These are phyloP conservation scores for Kradibia gibbosae DNA, from an alignment of 1,140 invertebrate species.

Conservation along the genomic window DNA sequence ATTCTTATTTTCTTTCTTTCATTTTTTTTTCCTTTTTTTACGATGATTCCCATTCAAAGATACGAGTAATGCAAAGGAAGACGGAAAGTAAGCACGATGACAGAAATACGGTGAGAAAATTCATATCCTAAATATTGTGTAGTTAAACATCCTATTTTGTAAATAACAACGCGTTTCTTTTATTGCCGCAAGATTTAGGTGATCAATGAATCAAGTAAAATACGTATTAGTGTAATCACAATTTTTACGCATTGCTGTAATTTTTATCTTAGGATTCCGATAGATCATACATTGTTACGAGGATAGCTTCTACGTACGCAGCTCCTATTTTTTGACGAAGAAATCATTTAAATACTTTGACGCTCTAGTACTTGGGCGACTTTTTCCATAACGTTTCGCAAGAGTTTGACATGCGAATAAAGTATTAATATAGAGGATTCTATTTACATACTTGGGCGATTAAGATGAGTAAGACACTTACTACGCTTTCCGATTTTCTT, in stretches of 20 bases:
- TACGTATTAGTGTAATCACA: neutral
- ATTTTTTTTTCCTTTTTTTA: neutral
- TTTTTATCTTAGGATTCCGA: constrained; percentile 26
- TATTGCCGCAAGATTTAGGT: constrained; percentile 3
- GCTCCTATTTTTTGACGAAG: neutral
- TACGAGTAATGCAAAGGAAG: neutral
- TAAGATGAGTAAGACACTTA: no score
- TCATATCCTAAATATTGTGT: constrained; percentile 18
- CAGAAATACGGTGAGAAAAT: constrained; percentile 26
- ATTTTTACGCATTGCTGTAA: neutral
- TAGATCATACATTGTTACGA: neutral
- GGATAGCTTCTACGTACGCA: neutral
- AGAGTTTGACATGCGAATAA: no score
- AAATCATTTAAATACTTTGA: constrained; percentile 12
- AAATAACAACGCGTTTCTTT: constrained; percentile 2
- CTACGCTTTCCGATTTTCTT: no score
- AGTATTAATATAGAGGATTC: no score
- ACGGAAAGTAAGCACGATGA: neutral
- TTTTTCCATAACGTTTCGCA: no score
- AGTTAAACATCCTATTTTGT: constrained; percentile 18
- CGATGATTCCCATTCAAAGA: neutral
- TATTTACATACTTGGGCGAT: no score
- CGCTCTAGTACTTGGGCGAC: neutral
- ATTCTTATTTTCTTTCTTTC: neutral
- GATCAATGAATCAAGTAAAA: constrained; percentile 28